Evolutionary conservation across 2,113 vertebrate genomes (phyloP).

Genomic region (Elanus axillaris): DNA sequence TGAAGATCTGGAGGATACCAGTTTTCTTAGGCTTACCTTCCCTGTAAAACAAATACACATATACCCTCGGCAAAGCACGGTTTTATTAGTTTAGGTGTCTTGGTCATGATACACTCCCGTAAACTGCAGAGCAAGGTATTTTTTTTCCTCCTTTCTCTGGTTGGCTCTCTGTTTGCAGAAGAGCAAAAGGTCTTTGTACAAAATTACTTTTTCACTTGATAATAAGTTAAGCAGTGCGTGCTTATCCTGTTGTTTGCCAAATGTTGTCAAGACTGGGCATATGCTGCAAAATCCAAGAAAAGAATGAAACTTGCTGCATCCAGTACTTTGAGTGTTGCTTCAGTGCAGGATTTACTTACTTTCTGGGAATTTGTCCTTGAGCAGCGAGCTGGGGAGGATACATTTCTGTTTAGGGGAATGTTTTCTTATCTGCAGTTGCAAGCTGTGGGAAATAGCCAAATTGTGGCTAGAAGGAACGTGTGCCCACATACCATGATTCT

Average conservation of each 20-base stretch:
- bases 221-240: fast-evolving
- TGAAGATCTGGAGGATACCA: not conserved
- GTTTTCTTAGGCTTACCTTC: not conserved
- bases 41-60: not conserved
- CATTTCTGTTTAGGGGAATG: not conserved
- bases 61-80: not conserved
- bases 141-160: not conserved
- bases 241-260: not conserved
- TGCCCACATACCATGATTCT: not conserved
- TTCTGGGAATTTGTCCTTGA: not conserved
- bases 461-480: not conserved
- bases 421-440: not conserved
- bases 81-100: not conserved
- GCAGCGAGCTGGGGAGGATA: not conserved
- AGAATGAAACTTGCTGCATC: not conserved
- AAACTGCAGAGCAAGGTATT: not conserved
- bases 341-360: not conserved
- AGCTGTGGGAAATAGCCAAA: not conserved
- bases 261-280: not conserved
- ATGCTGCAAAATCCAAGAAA: not conserved
- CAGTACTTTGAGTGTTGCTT: not conserved
- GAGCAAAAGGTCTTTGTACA: not conserved
- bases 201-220: not conserved
- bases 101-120: not conserved
- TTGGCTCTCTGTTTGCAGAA: not conserved